phyloP scores from a whole-genome alignment of 2,113 vertebrate genomes.

The Myotis yumanensis region DNA sequence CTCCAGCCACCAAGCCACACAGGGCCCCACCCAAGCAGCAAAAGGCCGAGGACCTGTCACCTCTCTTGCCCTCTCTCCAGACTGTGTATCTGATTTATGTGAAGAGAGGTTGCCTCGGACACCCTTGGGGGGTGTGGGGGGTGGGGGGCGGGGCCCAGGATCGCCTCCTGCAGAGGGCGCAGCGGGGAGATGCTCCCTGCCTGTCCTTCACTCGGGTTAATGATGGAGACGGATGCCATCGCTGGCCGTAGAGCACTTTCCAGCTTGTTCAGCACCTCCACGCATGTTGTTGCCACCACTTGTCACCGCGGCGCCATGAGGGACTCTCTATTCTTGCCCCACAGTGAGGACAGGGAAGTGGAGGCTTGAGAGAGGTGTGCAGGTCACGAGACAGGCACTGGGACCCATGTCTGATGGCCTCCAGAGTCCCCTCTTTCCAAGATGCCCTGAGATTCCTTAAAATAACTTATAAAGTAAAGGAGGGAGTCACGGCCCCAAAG shows the following conservation, averaged over 20 bases:
- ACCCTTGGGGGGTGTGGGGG: too few species aligned
- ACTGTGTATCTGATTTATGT: neutral
- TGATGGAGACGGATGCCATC: rapidly evolving
- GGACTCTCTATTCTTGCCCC: neutral
- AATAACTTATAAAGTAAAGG: neutral
- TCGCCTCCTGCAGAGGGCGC: neutral
- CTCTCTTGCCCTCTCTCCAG: neutral
- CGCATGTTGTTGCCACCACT: rapidly evolving
- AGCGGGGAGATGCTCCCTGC: neutral
- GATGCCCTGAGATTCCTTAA: neutral
- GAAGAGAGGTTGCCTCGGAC: neutral
- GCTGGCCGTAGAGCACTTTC: neutral
- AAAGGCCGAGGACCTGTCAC: neutral
- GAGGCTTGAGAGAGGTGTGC: neutral
- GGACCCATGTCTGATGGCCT: neutral
- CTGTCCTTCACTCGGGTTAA: rapidly evolving
- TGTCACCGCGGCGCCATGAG: rapidly evolving
- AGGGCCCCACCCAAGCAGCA: neutral
- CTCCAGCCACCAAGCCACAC: neutral
- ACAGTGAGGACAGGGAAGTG: neutral
- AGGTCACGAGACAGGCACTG: rapidly evolving
- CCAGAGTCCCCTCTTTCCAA: neutral
- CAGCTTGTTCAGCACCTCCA: rapidly evolving
- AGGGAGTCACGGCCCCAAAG: neutral
- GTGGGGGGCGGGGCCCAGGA: rapidly evolving